Evolutionary conservation across 1,140 invertebrate genomes (phyloP).

Genomic region (Drosophila orena): DNA sequence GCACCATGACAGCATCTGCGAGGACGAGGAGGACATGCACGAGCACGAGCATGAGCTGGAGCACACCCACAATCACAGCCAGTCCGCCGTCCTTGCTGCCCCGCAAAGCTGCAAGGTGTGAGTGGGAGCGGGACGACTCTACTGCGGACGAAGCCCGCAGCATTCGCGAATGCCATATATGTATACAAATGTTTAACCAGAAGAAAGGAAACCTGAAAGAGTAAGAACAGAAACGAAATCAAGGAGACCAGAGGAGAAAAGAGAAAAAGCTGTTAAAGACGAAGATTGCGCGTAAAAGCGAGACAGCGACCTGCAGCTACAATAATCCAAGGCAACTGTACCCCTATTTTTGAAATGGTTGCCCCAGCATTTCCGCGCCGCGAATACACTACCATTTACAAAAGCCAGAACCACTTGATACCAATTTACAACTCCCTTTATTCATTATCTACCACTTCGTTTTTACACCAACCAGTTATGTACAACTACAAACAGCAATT

Average conservation of each 20-base stretch:
- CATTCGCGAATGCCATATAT: constrained; percentile 75
- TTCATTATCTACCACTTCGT: constrained; percentile 25
- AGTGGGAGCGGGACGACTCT: constrained; percentile 15
- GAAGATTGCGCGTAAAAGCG: constrained; percentile 38
- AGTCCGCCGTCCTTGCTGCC: constrained; percentile 53
- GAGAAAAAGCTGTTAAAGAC: constrained; percentile 34
- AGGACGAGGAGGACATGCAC: constrained; percentile 86
- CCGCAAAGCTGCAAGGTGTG: constrained; percentile 75
- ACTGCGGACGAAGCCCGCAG: constrained; percentile 8
- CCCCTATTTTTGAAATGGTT: constrained; percentile 20
- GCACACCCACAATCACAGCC: constrained; percentile 25
- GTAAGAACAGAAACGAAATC: constrained; percentile 23
- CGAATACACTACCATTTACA: constrained; percentile 78
- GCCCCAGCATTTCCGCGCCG: constrained; percentile 58
- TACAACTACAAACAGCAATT: constrained; percentile 21
- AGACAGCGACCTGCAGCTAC: constrained; percentile 43
- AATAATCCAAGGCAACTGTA: constrained; percentile 68
- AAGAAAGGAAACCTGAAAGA: constrained; percentile 31
- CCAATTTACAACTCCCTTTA: constrained; percentile 68
- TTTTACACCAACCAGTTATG: constrained; percentile 18
- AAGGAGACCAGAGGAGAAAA: constrained; percentile 11
- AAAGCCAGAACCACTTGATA: constrained; percentile 61
- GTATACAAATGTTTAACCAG: constrained; percentile 39
- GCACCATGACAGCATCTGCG: constrained; percentile 86
- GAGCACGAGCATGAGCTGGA: constrained; percentile 62